Evolutionary conservation across 2,888 invertebrate genomes (phyloP), one percentile per base, ranked within the genome.

Genomic region (Phrixothrix hirtus): DNA sequence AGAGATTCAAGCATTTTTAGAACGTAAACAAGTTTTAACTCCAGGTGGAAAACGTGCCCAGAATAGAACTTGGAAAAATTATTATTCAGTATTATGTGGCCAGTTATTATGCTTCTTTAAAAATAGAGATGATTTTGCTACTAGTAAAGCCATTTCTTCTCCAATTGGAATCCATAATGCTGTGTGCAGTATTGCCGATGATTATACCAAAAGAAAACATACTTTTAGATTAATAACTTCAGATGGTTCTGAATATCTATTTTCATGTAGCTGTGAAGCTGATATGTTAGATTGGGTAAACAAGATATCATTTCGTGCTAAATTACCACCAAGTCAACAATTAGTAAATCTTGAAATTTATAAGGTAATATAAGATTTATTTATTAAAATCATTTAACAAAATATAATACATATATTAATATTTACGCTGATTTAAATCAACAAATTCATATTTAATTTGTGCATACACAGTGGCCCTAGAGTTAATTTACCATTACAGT

Each of bases 41-140:
- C 87, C 89, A 54, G 96, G 96, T 6, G 95, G 95, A 10, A 95
- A 95, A 76, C 88, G 92, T 61, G 95, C 98, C 0, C 89, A 96
- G 0, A 92, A 96, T 2, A 83, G 98, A 2, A 92, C 95, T 0
- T 99, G 99, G 99, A 95, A 96, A 68, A 85, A 84, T 45, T 93
- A 91, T 78, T 93, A 96, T 77, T 90, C 94, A 0, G 97, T 97
- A 45, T 81, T 99, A 14, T 98, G 96, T 72, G 98, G 98, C 0
- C 98, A 99, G 73, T 79, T 97, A 64, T 79, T 99, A 42, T 97
- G 96, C 78, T 98, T 99, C 87, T 99, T 98, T 82, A 89, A 95
- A 71, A 95, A 96, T 72, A 89, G 92, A 69, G 86, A 88, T 62
- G 95, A 95, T 76, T 96, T 95, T 78, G 82, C 85, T 55, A 86